Evolutionary conservation across 2,888 invertebrate species (phyloP).

Genomic region (Glaucopsyche alexis): DNA sequence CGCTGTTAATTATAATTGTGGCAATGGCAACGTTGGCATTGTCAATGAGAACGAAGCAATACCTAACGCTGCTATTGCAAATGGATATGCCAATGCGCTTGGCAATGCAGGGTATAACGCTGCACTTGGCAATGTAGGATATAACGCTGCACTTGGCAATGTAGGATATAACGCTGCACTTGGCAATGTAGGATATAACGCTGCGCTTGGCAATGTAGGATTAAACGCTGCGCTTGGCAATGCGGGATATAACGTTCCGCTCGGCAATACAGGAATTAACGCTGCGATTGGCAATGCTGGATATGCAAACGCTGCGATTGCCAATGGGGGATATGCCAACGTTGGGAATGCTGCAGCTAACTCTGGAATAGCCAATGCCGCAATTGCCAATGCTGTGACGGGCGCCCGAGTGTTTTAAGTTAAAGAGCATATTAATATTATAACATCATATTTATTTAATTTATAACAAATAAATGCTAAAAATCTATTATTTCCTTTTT

Average conservation of each 20-base stretch:
- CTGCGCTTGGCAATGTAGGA: not conserved
- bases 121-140: not conserved
- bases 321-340: not conserved
- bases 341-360: no score
- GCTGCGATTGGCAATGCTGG: not conserved
- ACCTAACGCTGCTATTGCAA: not conserved
- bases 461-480: not conserved
- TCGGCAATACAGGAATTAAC: not conserved
- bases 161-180: not conserved
- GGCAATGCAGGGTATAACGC: not conserved
- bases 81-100: constrained; percentile 5
- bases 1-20: constrained; percentile 41
- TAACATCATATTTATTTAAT: not conserved
- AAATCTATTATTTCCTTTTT: not conserved
- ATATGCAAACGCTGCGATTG: not conserved
- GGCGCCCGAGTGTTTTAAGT: not conserved
- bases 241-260: not conserved
- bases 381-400: not conserved
- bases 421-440: not conserved
- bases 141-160: not conserved
- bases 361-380: no score
- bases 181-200: not conserved
- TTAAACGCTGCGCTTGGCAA: not conserved
- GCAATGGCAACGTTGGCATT: constrained; percentile 35
- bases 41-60: constrained; percentile 15